These are phyloP conservation scores for Sardinella longiceps DNA, from an alignment of 2,797 vertebrate genomes.

Conservation along the genomic window DNA sequence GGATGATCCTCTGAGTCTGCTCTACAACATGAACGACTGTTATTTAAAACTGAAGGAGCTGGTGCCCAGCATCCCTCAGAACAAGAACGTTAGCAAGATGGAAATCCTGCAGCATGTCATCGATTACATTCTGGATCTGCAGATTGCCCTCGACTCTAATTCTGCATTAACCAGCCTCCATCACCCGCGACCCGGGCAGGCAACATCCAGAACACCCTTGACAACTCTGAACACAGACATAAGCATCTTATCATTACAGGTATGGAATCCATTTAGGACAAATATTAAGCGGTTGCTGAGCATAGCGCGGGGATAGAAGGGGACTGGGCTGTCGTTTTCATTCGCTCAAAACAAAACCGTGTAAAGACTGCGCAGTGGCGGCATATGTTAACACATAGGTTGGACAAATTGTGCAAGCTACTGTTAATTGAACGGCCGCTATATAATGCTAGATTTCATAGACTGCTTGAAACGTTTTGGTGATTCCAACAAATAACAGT, in stretches of 20 bases:
- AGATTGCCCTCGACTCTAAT: constrained; percentile 95
- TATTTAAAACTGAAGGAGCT: constrained; percentile 98
- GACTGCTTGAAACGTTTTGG: not conserved
- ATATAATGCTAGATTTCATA: not conserved
- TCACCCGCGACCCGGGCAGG: constrained; percentile 80
- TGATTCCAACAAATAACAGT: not conserved
- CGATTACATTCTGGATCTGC: constrained; percentile 99
- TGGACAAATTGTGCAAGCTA: constrained; percentile 1
- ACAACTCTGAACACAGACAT: constrained; percentile 97
- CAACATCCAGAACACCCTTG: constrained; percentile 87
- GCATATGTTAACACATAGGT: not conserved
- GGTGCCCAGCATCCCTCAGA: constrained; percentile 97
- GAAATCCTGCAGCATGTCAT: constrained; percentile 99
- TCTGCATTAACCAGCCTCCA: constrained; percentile 88
- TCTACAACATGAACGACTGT: constrained; percentile 99
- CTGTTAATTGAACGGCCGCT: not conserved
- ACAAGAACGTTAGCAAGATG: constrained; percentile 99
- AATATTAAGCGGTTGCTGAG: constrained; percentile 61
- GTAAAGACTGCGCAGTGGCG: constrained; percentile 40
- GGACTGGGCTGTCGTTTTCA: constrained; percentile 38
- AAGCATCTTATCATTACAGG: constrained; percentile 97
- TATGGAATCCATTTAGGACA: constrained; percentile 10
- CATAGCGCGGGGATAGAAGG: constrained; percentile 14
- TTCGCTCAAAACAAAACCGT: constrained; percentile 57
- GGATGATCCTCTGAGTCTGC: constrained; percentile 93